A percentile compares a stretch with the other conserved stretches of the same genome.
Conservation (phyloP, 2,797 vertebrate genomes). For the Sebastolobus altivelis region DNA sequence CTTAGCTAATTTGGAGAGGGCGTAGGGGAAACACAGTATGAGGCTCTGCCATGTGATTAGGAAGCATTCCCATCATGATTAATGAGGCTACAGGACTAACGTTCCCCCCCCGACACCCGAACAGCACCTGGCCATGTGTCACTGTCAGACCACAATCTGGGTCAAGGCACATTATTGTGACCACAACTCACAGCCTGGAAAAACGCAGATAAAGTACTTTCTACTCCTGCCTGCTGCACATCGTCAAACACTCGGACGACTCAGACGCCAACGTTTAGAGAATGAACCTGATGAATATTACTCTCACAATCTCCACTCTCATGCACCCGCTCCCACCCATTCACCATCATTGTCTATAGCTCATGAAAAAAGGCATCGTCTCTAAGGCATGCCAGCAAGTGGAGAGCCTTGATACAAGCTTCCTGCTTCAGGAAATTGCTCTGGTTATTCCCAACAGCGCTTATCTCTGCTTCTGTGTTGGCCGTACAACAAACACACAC, state of each 20-base stretch:
- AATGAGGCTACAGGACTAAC: slow-evolving; percentile 72
- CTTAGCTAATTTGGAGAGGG: slow-evolving; percentile 25
- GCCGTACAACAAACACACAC: slow-evolving; percentile 17
- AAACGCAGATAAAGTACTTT: slow-evolving; percentile 40
- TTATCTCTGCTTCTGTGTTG: slow-evolving; percentile 25
- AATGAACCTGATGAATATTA: slow-evolving; percentile 6
- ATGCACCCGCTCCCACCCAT: neutral
- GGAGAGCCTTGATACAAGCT: slow-evolving; percentile 29
- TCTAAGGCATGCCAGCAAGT: slow-evolving; percentile 13
- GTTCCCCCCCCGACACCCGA: slow-evolving; percentile 51
- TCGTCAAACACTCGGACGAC: neutral
- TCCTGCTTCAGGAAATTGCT: slow-evolving; percentile 60
- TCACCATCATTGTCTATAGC: neutral
- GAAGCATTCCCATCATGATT: slow-evolving; percentile 64
- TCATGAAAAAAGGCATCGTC: slow-evolving; percentile 39
- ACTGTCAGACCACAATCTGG: slow-evolving; percentile 74
- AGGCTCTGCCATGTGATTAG: slow-evolving; percentile 64
- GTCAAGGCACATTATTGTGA: slow-evolving; percentile 51
- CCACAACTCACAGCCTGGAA: slow-evolving; percentile 33
- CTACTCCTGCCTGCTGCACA: slow-evolving; percentile 15
- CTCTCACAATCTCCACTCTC: neutral
- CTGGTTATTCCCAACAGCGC: slow-evolving; percentile 31
- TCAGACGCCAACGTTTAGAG: slow-evolving; percentile 4
- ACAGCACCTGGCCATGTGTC: slow-evolving; percentile 73
- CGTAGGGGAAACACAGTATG: slow-evolving; percentile 41